These are phyloP conservation scores for Hassar affinis DNA, from an alignment of 2,113 vertebrate species.

Conservation along the genomic window DNA sequence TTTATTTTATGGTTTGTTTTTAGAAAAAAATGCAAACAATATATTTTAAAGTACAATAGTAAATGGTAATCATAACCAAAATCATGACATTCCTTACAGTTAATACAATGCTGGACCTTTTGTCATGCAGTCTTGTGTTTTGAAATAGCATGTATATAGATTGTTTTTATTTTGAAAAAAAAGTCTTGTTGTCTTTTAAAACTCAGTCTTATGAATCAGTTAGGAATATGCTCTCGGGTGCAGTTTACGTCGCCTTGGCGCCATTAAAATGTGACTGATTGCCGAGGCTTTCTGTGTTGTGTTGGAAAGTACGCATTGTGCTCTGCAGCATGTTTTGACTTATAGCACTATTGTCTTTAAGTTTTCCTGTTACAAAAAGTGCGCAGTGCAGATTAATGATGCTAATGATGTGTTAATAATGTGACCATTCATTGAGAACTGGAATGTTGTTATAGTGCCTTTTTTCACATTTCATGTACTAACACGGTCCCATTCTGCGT, in stretches of 20 bases:
- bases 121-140: conserved; percentile 16
- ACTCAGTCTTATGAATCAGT: conserved; percentile 5
- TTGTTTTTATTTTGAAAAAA: conserved; percentile 16
- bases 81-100: conserved; percentile 34
- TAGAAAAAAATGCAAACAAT: neutral
- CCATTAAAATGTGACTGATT: conserved; percentile 33
- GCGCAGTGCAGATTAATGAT: conserved; percentile 16
- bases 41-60: neutral
- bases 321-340: conserved; percentile 41
- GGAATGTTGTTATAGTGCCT: conserved; percentile 77
- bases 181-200: conserved; percentile 11
- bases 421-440: conserved; percentile 61
- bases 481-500: conserved; percentile 55
- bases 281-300: neutral
- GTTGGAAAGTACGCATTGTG: conserved; percentile 55
- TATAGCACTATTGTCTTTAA: conserved; percentile 27
- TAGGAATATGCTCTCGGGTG: neutral
- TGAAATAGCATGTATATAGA: conserved; percentile 28
- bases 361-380: neutral
- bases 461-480: conserved; percentile 75
- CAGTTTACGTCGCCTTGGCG: conserved; percentile 16
- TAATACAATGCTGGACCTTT: conserved; percentile 39
- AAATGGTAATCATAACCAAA: conserved; percentile 13
- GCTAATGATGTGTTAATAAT: conserved; percentile 55
- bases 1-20: conserved; percentile 9